Evolutionary conservation across 92 coral and sea anemone genomes (phyloP).

Genomic region (Epizoanthus fatuus): DNA sequence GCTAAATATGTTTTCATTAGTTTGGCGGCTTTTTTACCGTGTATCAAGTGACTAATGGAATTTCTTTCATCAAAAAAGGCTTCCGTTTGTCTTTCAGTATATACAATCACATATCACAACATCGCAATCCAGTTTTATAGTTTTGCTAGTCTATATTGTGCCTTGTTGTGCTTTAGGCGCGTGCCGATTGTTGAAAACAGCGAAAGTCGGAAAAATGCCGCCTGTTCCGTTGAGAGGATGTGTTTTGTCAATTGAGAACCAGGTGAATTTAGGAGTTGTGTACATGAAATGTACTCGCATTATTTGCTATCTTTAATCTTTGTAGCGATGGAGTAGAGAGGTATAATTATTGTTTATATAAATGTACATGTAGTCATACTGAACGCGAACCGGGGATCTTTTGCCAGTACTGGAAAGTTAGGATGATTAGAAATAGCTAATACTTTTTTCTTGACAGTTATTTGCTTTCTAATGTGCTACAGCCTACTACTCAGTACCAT

Average conservation of each 20-base stretch:
- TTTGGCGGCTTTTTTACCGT: conserved; percentile 27
- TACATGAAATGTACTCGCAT: neutral
- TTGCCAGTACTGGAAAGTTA: too few species aligned
- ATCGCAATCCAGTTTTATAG: neutral
- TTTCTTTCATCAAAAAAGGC: neutral
- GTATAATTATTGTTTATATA: too few species aligned
- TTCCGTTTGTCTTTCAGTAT: conserved; percentile 36
- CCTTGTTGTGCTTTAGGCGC: neutral
- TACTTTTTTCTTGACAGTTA: too few species aligned
- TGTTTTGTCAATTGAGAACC: neutral
- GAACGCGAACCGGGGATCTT: too few species aligned
- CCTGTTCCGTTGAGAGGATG: conserved; percentile 18
- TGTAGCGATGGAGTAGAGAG: too few species aligned
- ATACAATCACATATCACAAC: neutral
- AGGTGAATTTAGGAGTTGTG: conserved; percentile 10
- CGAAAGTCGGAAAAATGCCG: conserved; percentile 6
- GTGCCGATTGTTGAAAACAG: neutral
- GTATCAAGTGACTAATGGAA: conserved; percentile 11
- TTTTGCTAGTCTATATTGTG: neutral
- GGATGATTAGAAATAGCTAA: too few species aligned
- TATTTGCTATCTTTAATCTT: too few species aligned
- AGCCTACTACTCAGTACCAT: too few species aligned
- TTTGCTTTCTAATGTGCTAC: too few species aligned
- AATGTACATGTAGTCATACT: too few species aligned
- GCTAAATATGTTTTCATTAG: conserved; percentile 8